These are phyloP conservation scores for Triplophysa siluroides DNA, from an alignment of 2,113 vertebrate genomes.

Conservation along the genomic window DNA sequence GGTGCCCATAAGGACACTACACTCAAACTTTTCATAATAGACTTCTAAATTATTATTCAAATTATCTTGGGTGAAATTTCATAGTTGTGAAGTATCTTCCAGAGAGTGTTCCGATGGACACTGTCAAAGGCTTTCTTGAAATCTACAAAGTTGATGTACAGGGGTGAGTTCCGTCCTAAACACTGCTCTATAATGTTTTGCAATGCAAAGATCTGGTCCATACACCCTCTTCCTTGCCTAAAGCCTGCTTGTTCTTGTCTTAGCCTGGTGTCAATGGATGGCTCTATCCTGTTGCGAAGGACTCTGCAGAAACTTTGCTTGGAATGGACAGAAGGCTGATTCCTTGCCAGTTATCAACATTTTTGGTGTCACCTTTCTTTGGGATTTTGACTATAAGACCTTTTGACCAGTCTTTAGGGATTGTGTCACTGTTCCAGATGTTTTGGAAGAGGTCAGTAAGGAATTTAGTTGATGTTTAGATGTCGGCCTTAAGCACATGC, in stretches of 20 bases:
- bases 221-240: neutral
- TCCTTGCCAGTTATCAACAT: too few species aligned
- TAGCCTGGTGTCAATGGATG: neutral
- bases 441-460: too few species aligned
- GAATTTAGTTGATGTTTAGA: too few species aligned
- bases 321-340: too few species aligned
- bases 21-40: neutral
- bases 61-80: neutral
- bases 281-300: neutral
- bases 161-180: neutral
- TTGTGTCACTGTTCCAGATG: too few species aligned
- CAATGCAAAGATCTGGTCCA: neutral
- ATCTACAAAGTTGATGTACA: neutral
- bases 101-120: neutral
- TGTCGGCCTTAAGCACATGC: too few species aligned
- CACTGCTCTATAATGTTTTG: conserved; percentile 15
- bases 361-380: too few species aligned
- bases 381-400: too few species aligned
- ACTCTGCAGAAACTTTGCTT: too few species aligned
- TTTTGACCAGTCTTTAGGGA: too few species aligned
- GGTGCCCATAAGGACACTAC: neutral
- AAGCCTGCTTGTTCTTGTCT: neutral
- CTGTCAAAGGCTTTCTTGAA: neutral
- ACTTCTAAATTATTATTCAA: too few species aligned
- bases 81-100: neutral